Evolutionary conservation across 2,797 vertebrate genomes (phyloP), one percentile per base, ranked within the genome.

Genomic region (Limosa lapponica): DNA sequence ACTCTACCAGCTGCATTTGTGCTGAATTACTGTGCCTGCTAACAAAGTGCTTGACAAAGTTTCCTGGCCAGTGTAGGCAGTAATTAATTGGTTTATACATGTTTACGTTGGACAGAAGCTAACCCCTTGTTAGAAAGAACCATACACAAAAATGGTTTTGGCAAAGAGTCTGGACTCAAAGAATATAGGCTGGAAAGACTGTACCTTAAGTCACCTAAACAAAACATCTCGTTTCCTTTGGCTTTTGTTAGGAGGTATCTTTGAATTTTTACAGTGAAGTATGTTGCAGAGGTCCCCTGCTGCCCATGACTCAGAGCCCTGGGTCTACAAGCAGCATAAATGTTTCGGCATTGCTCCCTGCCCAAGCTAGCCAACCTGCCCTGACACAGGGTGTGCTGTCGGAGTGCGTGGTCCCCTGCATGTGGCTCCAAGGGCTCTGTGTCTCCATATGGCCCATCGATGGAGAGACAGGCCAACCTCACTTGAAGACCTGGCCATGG

Each of bases 281-380:
- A 16, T 15, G 18, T 58, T 72, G 49, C 37, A 51, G 70, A 69
- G 41, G 43, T 70, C 11, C 32, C 37, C 59, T 54, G 34, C 32
- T 89, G 84, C 51, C 43, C 0, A 0, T 37, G 54, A 44, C 30
- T 71, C 12, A 2, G 44, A 72, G 71, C 34, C 67, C 57, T 59
- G 46, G 32, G 6, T 52, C 28, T 62, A 18, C 8, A 27, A 64
- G 41, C 16, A 57, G 22, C 46, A 37, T 8, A 66, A 69, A 30
- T 0, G 2, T 11, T 12, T 16, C 2, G 7, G 66, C 55, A 36
- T 2, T 1, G 1, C 9, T 58, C 28, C 18, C 24, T 36, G 13
- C 36, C 15, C 6, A 17, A 49, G 39, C 37, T 75, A 49, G 23
- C 13, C 44, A 25, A 37, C 32, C 44, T 55, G 69, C 27, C 43